Evolutionary conservation across 2,888 invertebrate genomes (phyloP).

Genomic region (Caenorhabditis becei): DNA sequence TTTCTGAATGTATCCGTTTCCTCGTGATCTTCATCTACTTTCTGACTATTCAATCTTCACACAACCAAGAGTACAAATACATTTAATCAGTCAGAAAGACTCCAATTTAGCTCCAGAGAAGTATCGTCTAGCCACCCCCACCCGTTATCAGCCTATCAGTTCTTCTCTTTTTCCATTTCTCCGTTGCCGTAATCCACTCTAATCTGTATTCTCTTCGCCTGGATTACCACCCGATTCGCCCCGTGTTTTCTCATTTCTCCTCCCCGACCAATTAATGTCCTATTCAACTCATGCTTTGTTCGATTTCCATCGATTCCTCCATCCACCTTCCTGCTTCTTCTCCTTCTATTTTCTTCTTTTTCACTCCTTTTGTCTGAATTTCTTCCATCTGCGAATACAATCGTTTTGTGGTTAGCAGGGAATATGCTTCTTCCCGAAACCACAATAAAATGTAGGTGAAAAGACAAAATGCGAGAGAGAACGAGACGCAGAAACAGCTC

Average conservation of each 20-base stretch:
- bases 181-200: slow-evolving; percentile 40
- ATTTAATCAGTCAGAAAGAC: not conserved
- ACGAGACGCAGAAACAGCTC: slow-evolving; percentile 7
- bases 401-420: slow-evolving; percentile 9
- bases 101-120: no score
- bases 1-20: no score
- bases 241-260: slow-evolving; percentile 22
- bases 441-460: slow-evolving; percentile 22
- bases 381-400: slow-evolving; percentile 23
- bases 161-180: no score
- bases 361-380: slow-evolving; percentile 11
- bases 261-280: slow-evolving; percentile 50
- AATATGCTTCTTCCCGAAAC: slow-evolving; percentile 3
- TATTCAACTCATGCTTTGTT: slow-evolving; percentile 41
- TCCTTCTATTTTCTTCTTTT: not conserved
- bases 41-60: no score
- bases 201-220: slow-evolving; percentile 45
- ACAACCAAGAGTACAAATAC: not conserved
- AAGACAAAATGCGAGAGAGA: slow-evolving; percentile 4
- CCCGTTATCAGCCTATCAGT: no score
- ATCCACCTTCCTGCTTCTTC: no score
- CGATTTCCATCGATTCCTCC: slow-evolving; percentile 6
- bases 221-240: slow-evolving; percentile 53
- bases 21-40: no score
- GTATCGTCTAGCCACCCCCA: not conserved